phyloP scores from a whole-genome alignment of 2,113 vertebrate genomes.

The Cepphus grylle region DNA sequence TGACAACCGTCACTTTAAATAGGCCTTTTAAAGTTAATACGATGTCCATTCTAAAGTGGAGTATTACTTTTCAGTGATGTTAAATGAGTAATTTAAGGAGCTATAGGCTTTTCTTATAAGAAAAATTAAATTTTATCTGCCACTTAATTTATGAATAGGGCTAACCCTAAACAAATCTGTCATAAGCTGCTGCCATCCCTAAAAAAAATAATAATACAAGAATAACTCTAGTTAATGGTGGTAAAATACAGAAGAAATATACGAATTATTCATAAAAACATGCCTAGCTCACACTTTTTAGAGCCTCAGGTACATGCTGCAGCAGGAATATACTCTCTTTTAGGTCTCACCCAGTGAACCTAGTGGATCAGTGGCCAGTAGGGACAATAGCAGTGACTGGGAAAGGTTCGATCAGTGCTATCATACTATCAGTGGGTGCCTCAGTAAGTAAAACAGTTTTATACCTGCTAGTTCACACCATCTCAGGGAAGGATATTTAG shows the following conservation, averaged over 20 bases:
- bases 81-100: slow-evolving; percentile 69
- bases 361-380: not conserved
- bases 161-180: slow-evolving; percentile 57
- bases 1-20: slow-evolving; percentile 75
- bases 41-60: slow-evolving; percentile 64
- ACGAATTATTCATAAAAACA: slow-evolving; percentile 5
- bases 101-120: slow-evolving; percentile 39
- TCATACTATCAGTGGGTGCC: not conserved
- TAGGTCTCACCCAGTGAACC: not conserved
- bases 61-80: slow-evolving; percentile 71
- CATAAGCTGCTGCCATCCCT: slow-evolving; percentile 10
- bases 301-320: not conserved
- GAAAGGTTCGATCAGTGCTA: not conserved
- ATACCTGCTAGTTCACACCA: not conserved
- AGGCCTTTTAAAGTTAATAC: slow-evolving; percentile 74
- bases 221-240: slow-evolving; percentile 38
- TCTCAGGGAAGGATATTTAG: not conserved
- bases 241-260: slow-evolving; percentile 31
- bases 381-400: not conserved
- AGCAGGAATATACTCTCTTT: not conserved
- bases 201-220: slow-evolving; percentile 46
- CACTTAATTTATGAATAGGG: slow-evolving; percentile 52
- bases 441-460: not conserved
- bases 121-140: slow-evolving; percentile 61
- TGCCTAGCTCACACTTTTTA: not conserved